Evolutionary conservation across 2,797 vertebrate genomes (phyloP).

Genomic region (Fundulus diaphanus): DNA sequence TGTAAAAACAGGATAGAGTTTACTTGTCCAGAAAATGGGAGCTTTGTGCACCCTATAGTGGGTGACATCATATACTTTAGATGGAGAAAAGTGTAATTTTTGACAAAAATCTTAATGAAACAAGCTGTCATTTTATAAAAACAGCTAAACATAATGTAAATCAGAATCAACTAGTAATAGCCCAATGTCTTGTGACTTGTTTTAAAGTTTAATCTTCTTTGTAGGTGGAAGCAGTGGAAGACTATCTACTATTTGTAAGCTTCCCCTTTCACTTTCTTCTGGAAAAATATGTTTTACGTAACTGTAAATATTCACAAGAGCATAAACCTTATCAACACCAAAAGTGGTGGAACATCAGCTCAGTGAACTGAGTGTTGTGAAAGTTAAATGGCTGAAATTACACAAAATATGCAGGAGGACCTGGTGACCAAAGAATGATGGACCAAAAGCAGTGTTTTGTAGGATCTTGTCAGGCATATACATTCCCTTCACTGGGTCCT

Average conservation of each 20-base stretch:
- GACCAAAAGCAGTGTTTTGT: slow-evolving; percentile 1
- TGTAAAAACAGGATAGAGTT: not conserved
- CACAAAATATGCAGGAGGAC: not conserved
- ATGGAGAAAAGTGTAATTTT: not conserved
- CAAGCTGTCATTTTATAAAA: not conserved
- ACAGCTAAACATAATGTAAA: not conserved
- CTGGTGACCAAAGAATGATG: not conserved
- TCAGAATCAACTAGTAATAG: not conserved
- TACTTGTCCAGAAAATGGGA: not conserved
- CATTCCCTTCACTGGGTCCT: slow-evolving; percentile 28
- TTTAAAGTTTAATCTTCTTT: not conserved
- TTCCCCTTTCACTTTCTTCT: not conserved
- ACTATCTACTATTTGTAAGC: not conserved
- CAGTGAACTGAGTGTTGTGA: not conserved
- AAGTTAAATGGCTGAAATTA: not conserved
- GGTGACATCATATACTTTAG: not conserved
- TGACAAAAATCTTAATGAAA: not conserved
- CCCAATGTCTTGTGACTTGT: too few species aligned
- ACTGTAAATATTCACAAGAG: not conserved
- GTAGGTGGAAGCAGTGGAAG: not conserved
- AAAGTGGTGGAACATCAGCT: not conserved
- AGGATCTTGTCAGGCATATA: slow-evolving; percentile 11
- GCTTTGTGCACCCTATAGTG: not conserved
- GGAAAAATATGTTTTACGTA: not conserved
- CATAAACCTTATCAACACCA: not conserved